A percentile compares a stretch with the other conserved stretches of the same genome.
These are phyloP conservation scores for Patella pellucida DNA, from an alignment of 2,888 invertebrate species.

Conservation along the genomic window DNA sequence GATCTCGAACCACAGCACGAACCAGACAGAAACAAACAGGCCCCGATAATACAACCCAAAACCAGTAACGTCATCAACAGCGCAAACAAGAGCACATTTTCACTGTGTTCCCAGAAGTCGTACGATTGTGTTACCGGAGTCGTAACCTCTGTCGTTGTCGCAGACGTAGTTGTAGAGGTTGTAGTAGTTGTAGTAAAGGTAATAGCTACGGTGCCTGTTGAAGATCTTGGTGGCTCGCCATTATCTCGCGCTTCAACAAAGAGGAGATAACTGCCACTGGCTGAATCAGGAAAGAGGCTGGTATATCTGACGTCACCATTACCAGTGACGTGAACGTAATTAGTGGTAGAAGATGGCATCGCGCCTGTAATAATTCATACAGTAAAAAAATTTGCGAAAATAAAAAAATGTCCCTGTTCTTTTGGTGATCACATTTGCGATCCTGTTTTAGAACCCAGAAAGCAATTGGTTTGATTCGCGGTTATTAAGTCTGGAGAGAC, in stretches of 20 bases:
- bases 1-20: no score
- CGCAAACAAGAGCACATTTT: conserved; percentile 18
- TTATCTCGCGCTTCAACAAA: conserved; percentile 33
- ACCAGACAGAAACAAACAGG: no score
- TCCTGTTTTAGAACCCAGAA: no score
- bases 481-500: no score
- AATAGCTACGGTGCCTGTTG: conserved; percentile 25
- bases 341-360: no score
- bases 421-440: no score
- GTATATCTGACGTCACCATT: conserved; percentile 16
- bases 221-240: conserved; percentile 27
- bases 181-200: conserved; percentile 35
- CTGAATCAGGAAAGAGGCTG: conserved; percentile 6
- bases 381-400: no score
- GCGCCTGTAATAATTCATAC: no score
- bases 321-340: not conserved
- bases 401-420: no score
- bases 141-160: conserved; percentile 25
- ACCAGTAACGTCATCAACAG: not conserved
- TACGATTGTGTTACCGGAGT: conserved; percentile 13
- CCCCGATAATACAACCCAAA: no score
- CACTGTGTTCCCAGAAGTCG: conserved; percentile 10
- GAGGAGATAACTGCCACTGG: conserved; percentile 32
- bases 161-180: conserved; percentile 36
- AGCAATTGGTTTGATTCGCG: no score